Base-by-base conservation (phyloP, 2,888 invertebrate species). In the Callinectes sapidus region DNA sequence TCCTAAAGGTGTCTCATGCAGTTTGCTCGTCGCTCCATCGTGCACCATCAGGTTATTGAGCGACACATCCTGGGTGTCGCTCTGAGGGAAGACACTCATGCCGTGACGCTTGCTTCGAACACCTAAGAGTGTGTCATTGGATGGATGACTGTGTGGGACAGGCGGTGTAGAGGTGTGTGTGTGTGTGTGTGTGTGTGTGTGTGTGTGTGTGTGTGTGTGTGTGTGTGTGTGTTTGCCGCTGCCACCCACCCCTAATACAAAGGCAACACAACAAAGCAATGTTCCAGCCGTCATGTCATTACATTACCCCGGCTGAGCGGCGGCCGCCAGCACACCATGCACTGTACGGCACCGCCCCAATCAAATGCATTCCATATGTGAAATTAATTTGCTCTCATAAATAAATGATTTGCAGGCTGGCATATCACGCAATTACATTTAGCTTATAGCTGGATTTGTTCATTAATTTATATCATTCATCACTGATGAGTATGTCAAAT, bases 321-420 rank as follows among this genome's bases (percentile, higher is more conserved):
- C 23, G 61, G 61, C 61, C 61, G 61, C 61, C 18, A 61, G 61
- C 61, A 61, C 61, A 61, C 61, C 61, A 61, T 61, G 61, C 61
- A 61, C 61, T 61, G 61, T 61, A 71, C 71, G 28, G 71, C 71
- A 23, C 81, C 81, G 32, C 32, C 81, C 81, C 81, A 35, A 32
- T 35, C 81, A 35, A 18, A 81, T 35, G 35, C 81, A 81, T n/a
- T 81, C 81, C 81, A 81, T 81, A 81, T 35, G 81, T 81, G 81
- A 81, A 81, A 81, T 81, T 81, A 81, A 81, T 81, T 81, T 81
- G 81, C 81, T 81, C 81, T 81, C 81, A 81, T 81, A 81, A 81
- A 81, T 81, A 81, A 81, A 81, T 81, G 81, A 81, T 81, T 81
- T 81, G 81, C 32, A 81, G 32, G 81, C 81, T 32, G 81, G 81